These are phyloP conservation scores for Acanthisitta chloris DNA, from an alignment of 2,113 vertebrate genomes.

Conservation along the genomic window DNA sequence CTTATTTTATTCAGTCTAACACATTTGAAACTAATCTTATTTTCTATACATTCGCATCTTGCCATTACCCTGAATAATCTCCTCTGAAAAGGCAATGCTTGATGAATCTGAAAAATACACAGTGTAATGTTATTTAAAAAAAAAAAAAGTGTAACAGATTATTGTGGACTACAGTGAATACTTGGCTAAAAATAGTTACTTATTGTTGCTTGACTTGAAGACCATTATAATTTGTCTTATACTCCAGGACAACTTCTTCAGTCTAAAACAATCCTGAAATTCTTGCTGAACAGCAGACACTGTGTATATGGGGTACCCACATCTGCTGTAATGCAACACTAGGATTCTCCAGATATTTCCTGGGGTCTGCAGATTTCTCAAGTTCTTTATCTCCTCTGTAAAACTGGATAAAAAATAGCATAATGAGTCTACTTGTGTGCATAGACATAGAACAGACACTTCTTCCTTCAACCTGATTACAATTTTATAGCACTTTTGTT, in stretches of 20 bases:
- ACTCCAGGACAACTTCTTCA: background rate
- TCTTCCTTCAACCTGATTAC: rapidly evolving
- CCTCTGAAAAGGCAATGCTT: background rate
- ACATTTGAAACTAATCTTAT: background rate
- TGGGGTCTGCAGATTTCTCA: background rate
- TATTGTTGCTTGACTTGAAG: background rate
- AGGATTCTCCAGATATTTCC: background rate
- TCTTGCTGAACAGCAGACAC: background rate
- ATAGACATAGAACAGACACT: background rate
- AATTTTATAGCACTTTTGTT: background rate
- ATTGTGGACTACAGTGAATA: background rate
- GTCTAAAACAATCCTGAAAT: background rate
- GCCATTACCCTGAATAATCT: background rate
- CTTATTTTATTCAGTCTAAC: background rate
- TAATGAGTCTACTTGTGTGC: background rate
- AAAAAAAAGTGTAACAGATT: background rate
- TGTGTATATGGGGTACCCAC: background rate
- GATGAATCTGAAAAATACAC: background rate
- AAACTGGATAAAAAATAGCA: background rate
- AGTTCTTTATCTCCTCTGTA: background rate
- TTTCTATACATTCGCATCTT: background rate
- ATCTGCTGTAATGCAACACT: background rate
- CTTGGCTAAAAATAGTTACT: background rate
- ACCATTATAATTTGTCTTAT: background rate
- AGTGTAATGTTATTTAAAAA: background rate